Conservation (phyloP, 2,113 vertebrate genomes). For the Gadus macrocephalus region DNA sequence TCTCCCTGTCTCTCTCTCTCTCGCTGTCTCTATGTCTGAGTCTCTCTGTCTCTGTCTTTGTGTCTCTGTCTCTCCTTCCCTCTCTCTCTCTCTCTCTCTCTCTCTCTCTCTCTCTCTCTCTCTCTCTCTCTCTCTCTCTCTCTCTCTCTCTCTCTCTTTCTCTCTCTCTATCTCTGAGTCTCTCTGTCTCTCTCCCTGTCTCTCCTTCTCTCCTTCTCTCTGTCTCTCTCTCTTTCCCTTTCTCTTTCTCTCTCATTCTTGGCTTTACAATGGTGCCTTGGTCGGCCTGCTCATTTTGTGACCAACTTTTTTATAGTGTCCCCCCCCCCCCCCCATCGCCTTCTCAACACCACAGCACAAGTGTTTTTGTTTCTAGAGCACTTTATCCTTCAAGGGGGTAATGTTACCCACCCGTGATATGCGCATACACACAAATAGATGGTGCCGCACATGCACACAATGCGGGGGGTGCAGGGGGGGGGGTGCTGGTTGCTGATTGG, state of each 20-base stretch:
- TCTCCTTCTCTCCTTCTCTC: background rate
- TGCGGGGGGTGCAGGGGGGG: no score
- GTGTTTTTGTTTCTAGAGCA: conserved; percentile 43
- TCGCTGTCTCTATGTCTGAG: no score
- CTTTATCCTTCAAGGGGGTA: conserved; percentile 60
- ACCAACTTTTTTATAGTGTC: conserved; percentile 83
- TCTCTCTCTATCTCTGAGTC: no score
- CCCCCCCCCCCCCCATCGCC: conserved; percentile 33
- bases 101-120: background rate
- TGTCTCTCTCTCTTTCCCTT: background rate
- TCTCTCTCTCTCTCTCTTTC: no score
- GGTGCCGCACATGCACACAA: no score
- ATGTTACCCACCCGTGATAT: conserved; percentile 49
- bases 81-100: background rate
- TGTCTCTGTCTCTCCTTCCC: no score
- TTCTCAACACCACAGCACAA: conserved; percentile 68
- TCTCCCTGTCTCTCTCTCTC: no score
- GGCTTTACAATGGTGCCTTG: background rate
- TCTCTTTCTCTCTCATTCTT: background rate
- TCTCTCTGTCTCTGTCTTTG: no score
- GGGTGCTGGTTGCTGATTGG: no score
- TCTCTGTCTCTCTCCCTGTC: no score
- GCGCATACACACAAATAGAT: conserved; percentile 12
- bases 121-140: no score
- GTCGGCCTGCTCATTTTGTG: conserved; percentile 61